A percentile compares a stretch with the other conserved stretches of the same genome.
Evolutionary conservation across 2,888 invertebrate species (phyloP).

Genomic region (Halictus quadricinctus): DNA sequence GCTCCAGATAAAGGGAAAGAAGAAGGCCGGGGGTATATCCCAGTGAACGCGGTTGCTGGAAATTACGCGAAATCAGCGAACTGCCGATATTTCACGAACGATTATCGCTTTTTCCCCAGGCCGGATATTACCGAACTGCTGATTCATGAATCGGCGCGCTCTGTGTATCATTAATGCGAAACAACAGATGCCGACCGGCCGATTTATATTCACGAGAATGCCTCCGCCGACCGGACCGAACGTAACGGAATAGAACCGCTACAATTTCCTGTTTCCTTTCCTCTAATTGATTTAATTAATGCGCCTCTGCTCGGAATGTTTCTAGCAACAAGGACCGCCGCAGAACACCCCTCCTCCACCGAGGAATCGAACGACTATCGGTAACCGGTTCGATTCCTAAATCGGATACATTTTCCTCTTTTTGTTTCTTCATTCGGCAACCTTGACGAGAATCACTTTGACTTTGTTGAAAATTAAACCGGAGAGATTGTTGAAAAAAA

Average conservation of each 20-base stretch:
- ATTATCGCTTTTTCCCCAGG: conserved; percentile 36
- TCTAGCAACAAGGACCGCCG: background rate
- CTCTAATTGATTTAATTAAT: conserved; percentile 49
- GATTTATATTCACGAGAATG: conserved; percentile 43
- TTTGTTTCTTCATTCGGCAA: too few species aligned
- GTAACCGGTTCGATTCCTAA: too few species aligned
- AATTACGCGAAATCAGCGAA: conserved; percentile 65
- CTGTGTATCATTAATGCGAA: conserved; percentile 36
- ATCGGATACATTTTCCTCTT: too few species aligned
- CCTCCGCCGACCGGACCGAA: conserved; percentile 1
- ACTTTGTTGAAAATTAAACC: too few species aligned
- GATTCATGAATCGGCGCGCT: conserved; percentile 23
- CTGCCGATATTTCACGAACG: conserved; percentile 57
- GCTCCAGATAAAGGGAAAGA: background rate
- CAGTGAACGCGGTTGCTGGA: conserved; percentile 49
- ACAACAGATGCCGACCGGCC: conserved; percentile 47
- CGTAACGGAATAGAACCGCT: conserved; percentile 42
- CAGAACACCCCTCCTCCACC: too few species aligned
- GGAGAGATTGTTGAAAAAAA: too few species aligned
- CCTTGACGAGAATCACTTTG: too few species aligned
- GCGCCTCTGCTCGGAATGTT: background rate
- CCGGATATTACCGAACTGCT: conserved; percentile 35
- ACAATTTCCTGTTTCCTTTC: conserved; percentile 45
- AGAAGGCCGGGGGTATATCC: background rate
- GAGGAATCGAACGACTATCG: too few species aligned